A percentile compares a stretch with the other conserved stretches of the same genome.
Conservation (phyloP, 2,113 vertebrate species). For the Osmerus eperlanus region DNA sequence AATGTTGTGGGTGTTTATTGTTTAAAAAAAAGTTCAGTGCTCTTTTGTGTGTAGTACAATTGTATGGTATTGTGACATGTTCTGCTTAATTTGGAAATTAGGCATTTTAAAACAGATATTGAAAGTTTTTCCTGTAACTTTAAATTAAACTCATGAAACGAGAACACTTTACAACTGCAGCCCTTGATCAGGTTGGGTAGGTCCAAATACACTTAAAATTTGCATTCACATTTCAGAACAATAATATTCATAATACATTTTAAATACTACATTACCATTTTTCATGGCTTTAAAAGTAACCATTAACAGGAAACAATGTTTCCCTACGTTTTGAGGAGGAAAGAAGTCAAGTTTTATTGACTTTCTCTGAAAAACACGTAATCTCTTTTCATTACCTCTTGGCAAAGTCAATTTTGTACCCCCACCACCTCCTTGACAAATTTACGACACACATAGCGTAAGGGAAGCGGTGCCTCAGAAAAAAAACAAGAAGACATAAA, state of each 20-base stretch:
- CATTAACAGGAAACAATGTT: conserved; percentile 58
- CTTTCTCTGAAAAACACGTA: no score
- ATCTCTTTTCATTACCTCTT: neutral
- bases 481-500: neutral
- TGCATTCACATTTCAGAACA: conserved; percentile 72
- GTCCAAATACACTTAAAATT: conserved; percentile 65
- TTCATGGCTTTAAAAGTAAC: conserved; percentile 52
- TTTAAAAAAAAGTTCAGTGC: conserved; percentile 74
- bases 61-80: conserved; percentile 64
- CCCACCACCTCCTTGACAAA: no score
- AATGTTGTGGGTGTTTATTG: conserved; percentile 55
- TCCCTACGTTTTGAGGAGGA: neutral
- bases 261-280: conserved; percentile 35
- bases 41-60: conserved; percentile 57
- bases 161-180: conserved; percentile 47
- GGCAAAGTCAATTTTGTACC: neutral
- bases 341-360: no score
- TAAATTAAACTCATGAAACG: conserved; percentile 5
- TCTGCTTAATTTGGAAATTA: conserved; percentile 66
- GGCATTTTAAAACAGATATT: conserved; percentile 55
- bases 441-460: no score
- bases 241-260: conserved; percentile 64
- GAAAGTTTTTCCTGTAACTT: conserved; percentile 56
- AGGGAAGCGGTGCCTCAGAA: neutral
- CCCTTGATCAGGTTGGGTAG: conserved; percentile 65